Evolutionary conservation across 2,888 invertebrate genomes (phyloP), one percentile per base, ranked within the genome.

Genomic region (Brachyptera risi): DNA sequence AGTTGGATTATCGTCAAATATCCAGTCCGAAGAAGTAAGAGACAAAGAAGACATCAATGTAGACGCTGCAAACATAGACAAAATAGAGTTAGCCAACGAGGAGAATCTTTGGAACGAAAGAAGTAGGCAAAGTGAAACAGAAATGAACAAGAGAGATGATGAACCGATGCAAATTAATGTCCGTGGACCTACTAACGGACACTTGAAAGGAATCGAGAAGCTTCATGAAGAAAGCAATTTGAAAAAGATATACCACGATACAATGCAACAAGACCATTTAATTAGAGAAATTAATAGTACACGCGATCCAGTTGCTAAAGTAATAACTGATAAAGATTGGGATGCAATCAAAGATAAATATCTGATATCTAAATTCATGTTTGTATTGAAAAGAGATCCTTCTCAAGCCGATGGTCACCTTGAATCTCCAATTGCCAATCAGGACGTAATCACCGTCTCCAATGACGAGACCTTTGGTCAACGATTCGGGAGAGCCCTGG

Each of bases 1-100:
- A n/a, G n/a, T n/a, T n/a, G n/a, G n/a, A n/a, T n/a, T n/a, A n/a
- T n/a, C n/a, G n/a, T n/a, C n/a, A n/a, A 17, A 7, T 17, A 11
- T 7, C 31, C n/a, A 27, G 9, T 17, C 31, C 17, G 15, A 31
- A 3, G 51, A 15, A 5, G 40, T 4, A 7, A 15, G 21, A 21
- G 31, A 31, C 44, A 19, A 2, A 3, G 35, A 37, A 17, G 37
- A 17, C 9, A 35, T 31, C 37, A 19, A 7, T 7, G 24, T 26
- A 4, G 65, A 66, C n/a, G 67, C 63, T 0, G 9, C 59, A 1
- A n/a, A n/a, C n/a, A n/a, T n/a, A n/a, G 68, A 65, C 11, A 54
- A 35, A 5, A 21, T 19, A 21, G 3, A 13, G 9, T 65, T 66
- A 5, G 66, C 67, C 19, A 62, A 66, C 35, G 35, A 38, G 3